Evolutionary conservation across 2,888 invertebrate genomes (phyloP), one percentile per base, ranked within the genome.

Genomic region (Hirudinaria manillensis): DNA sequence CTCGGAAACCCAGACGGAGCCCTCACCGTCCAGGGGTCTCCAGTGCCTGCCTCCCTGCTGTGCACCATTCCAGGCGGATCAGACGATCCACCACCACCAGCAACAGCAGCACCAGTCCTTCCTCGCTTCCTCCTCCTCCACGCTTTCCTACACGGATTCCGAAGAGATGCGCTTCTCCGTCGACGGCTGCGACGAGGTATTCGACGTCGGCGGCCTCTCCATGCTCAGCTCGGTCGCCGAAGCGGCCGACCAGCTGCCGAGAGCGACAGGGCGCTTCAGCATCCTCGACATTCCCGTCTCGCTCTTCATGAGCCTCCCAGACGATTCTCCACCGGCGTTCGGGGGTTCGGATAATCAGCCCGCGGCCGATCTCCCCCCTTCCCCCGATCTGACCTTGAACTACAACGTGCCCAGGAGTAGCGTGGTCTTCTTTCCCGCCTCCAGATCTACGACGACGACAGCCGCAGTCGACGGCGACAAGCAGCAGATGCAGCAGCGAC

Each of bases 341-440:
- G 36, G 13, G 13, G 1, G n/a, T 6, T 7, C 6, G 32, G 7
- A n/a, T 6, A 36, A 10, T 13, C 16, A 13, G 2, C 68, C 32
- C 6, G 3, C 10, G n/a, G n/a, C 32, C 4, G 32, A 32, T 19
- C 29, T 32, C 2, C 68, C 68, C 21, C 75, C 65, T 24, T 77
- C 78, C 3, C 75, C 77, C 0, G 79, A 79, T 65, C 66, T 79
- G n/a, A 77, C 72, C 55, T 38, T 45, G 21, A 76, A 76, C 68
- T 79, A 79, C 74, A 79, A 78, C 53, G 77, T 72, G 21, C 79
- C 78, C 34, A 78, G 74, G 68, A 38, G 74, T 13, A 32, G 16
- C n/a, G 7, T 34, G 7, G 10, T 34, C 68, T 68, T 68, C 36
- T 16, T 7, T 7, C 21, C 36, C 6, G n/a, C n/a, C n/a, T n/a